Base-by-base conservation (phyloP, 2,113 vertebrate genomes). In the Calyptommatus sinebrachiatus region DNA sequence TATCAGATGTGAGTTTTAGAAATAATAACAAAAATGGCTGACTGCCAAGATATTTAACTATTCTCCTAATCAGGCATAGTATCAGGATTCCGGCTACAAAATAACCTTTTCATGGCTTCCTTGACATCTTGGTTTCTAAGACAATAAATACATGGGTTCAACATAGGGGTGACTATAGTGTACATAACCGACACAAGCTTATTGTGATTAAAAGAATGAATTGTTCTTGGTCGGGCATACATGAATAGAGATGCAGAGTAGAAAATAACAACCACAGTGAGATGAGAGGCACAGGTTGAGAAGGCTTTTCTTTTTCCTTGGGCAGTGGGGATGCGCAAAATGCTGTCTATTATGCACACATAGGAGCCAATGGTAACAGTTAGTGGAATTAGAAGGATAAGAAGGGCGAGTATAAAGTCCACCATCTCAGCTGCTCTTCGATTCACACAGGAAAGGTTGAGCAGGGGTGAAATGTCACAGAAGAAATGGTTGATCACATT, bases 121-220 rank as follows among this genome's bases (percentile, higher is more conserved):
- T 91, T 90, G 0, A 86, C n/a, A 24, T 92, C 88, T 74, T 84
- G 82, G 63, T 91, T 92, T 70, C 88, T 89, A 22, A 91, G 81
- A 46, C 86, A 90, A 83, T 91, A 91, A 62, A 91, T 90, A 16
- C 86, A 75, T 0, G 89, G 88, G 12, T 91, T 91, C 1, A 92
- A 48, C 50, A 84, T 45, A 1, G 88, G 90, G 1, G 84, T 91
- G 68, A 88, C n/a, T 1, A 84, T 18, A 11, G 86, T 73, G 1
- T 88, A 90, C 5, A 83, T 63, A 21, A 89, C 0, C 21, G 89
- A 91, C 7, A 91, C 73, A 57, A 91, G 20, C 22, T 90, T 90
- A 61, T 91, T 88, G 10, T 63, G 46, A 57, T 87, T 65, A 10
- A 63, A 66, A 83, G 89, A 73, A 7, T 71, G 1, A 0, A 81